These are phyloP conservation scores for Phalanger gymnotis DNA, from an alignment of 2,797 vertebrate species.

Conservation along the genomic window DNA sequence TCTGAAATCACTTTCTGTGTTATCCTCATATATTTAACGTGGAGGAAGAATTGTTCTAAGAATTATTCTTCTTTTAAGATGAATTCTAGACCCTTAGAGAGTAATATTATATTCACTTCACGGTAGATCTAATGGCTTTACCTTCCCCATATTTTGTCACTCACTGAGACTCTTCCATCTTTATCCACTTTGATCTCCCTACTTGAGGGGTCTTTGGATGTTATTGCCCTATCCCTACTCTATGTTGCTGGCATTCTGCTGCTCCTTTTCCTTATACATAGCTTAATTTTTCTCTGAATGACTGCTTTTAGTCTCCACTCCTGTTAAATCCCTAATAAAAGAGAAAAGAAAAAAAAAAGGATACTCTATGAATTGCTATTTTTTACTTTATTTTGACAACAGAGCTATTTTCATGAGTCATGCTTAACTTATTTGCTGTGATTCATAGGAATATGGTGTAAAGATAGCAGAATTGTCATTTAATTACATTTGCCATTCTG, in stretches of 20 bases:
- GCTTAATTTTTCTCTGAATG: not conserved
- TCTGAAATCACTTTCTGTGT: not conserved
- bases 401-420: constrained; percentile 8
- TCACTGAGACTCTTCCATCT: not conserved
- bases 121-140: too few species aligned
- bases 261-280: not conserved
- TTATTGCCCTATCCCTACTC: not conserved
- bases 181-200: not conserved
- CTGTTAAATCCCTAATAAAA: not conserved
- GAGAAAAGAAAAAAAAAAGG: not conserved
- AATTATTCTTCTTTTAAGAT: not conserved
- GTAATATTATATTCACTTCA: not conserved
- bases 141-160: not conserved
- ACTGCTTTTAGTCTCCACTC: not conserved
- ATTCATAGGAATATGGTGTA: not conserved
- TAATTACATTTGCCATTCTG: not conserved
- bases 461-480: not conserved
- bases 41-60: not conserved
- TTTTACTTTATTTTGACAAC: not conserved
- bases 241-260: not conserved
- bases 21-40: not conserved
- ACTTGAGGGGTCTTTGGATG: not conserved
- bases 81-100: not conserved
- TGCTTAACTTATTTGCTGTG: constrained; percentile 1
- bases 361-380: not conserved